A percentile compares a stretch with the other conserved stretches of the same genome.
Evolutionary conservation across 2,797 vertebrate species (phyloP).

Genomic region (Rhinophrynus dorsalis): DNA sequence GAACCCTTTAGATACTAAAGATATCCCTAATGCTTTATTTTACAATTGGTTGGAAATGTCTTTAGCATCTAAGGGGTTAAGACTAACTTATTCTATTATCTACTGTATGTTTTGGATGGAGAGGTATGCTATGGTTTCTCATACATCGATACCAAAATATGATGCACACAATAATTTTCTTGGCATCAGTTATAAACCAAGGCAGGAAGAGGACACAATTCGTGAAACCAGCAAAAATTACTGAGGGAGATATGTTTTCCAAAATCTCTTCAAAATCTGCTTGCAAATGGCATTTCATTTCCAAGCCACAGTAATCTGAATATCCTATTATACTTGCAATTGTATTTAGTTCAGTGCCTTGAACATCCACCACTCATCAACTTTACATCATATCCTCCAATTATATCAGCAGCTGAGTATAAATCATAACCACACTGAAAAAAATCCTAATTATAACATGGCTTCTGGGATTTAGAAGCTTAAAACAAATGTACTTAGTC

Average conservation of each 20-base stretch:
- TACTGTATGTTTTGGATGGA: too few species aligned
- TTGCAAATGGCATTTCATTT: conserved; percentile 5
- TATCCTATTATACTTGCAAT: background rate
- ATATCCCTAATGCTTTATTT: too few species aligned
- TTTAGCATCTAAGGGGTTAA: too few species aligned
- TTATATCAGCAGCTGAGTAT: too few species aligned
- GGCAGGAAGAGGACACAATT: background rate
- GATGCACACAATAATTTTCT: background rate
- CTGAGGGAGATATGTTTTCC: background rate
- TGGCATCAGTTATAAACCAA: background rate
- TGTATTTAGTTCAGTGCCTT: background rate
- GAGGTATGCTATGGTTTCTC: too few species aligned
- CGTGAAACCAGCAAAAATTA: background rate
- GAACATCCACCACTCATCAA: background rate
- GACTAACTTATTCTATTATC: too few species aligned
- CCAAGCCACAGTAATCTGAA: conserved; percentile 6
- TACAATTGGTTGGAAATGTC: too few species aligned
- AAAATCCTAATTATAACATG: background rate
- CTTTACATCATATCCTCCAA: conserved; percentile 15
- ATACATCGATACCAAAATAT: conserved; percentile 6
- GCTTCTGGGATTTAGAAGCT: background rate
- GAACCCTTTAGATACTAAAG: too few species aligned
- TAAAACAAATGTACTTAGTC: background rate
- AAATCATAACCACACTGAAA: too few species aligned
- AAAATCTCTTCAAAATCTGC: conserved; percentile 9